Evolutionary conservation across 2,888 invertebrate genomes (phyloP).

Genomic region (Eristalis pertinax): DNA sequence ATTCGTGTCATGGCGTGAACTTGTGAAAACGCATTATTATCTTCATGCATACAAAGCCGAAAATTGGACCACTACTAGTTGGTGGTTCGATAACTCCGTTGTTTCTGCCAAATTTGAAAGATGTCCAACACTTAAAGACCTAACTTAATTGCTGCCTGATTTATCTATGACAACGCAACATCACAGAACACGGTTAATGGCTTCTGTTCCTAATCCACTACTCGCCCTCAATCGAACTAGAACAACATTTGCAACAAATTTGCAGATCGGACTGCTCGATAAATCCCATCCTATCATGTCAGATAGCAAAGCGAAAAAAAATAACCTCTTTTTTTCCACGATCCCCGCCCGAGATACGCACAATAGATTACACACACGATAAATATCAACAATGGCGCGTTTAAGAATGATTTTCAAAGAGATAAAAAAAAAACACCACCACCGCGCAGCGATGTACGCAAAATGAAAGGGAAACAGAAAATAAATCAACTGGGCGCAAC

Average conservation of each 20-base stretch:
- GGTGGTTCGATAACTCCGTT: too few relatives aligned
- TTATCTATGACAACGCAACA: too few relatives aligned
- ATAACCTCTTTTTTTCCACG: background rate
- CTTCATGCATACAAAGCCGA: too few relatives aligned
- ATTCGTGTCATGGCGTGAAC: too few relatives aligned
- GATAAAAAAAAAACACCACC: background rate
- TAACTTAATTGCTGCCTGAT: too few relatives aligned
- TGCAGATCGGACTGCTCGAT: background rate
- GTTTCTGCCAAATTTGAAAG: too few relatives aligned
- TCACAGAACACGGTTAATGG: too few relatives aligned
- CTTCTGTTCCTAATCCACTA: background rate
- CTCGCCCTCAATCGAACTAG: background rate
- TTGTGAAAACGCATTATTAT: too few relatives aligned
- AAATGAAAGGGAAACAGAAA: constrained; percentile 8
- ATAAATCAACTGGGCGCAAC: constrained; percentile 36
- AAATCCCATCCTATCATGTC: background rate
- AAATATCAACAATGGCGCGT: constrained; percentile 19
- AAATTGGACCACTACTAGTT: too few relatives aligned
- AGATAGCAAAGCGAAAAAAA: background rate
- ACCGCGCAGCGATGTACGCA: background rate
- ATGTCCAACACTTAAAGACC: too few relatives aligned
- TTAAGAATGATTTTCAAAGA: constrained; percentile 14
- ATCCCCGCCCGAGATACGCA: constrained; percentile 12
- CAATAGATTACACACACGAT: constrained; percentile 6
- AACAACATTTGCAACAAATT: background rate